A percentile compares a stretch with the other conserved stretches of the same genome.
These are phyloP conservation scores for Climacteris rufus DNA, from an alignment of 2,113 vertebrate species.

Conservation along the genomic window DNA sequence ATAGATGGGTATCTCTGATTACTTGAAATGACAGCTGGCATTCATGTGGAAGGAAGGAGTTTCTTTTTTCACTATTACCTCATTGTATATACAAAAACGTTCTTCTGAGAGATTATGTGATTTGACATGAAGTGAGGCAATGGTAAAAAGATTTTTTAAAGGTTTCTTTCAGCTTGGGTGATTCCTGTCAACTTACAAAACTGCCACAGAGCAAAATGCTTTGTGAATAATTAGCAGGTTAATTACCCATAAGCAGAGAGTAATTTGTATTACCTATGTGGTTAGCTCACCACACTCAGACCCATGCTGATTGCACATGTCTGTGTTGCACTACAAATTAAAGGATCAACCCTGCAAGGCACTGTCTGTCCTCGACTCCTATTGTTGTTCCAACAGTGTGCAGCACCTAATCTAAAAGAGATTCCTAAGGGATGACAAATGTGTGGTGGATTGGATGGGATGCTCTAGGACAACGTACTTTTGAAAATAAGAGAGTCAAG, in stretches of 20 bases:
- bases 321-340: conserved; percentile 3
- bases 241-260: conserved; percentile 52
- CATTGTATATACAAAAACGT: conserved; percentile 28
- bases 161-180: conserved; percentile 54
- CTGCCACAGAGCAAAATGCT: conserved; percentile 20
- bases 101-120: conserved; percentile 16
- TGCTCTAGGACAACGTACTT: neutral
- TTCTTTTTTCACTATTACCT: conserved; percentile 50
- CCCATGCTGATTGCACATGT: conserved; percentile 1
- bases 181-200: conserved; percentile 42
- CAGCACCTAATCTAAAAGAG: neutral
- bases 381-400: neutral
- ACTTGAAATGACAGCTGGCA: conserved; percentile 37
- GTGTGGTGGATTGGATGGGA: neutral
- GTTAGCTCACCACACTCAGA: conserved; percentile 24
- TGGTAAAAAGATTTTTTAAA: conserved; percentile 4
- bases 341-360: conserved; percentile 8
- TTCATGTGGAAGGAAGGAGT: conserved; percentile 32
- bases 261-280: conserved; percentile 42
- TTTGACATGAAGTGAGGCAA: conserved; percentile 45
- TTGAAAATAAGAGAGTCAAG: neutral
- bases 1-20: conserved; percentile 28
- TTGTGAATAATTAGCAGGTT: conserved; percentile 65
- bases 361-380: neutral
- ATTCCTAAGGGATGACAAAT: conserved; percentile 5